Evolutionary conservation across 2,888 invertebrate species (phyloP), one percentile per base, ranked within the genome.

Genomic region (Autographa gamma): DNA sequence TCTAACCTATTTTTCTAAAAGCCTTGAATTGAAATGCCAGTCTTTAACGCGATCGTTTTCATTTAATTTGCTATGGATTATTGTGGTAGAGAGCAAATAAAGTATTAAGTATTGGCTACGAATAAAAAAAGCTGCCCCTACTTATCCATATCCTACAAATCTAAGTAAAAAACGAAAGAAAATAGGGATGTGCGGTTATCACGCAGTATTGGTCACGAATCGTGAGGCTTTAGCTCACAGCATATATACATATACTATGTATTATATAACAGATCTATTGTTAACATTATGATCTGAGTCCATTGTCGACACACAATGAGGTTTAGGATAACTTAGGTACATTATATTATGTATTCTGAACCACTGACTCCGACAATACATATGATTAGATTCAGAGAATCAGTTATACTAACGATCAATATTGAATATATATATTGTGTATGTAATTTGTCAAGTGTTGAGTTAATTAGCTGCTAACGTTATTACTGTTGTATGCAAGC

Each of bases 171-270:
- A 25, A 25, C 32, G 14, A 76, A 73, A 67, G 70, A 72, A 79
- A 71, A 72, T 69, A 60, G 52, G 63, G 43, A 88, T 89, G 89
- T 88, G 88, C 76, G 80, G 70, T 68, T 85, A 79, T 89, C 87
- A 89, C 89, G 88, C 83, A 76, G 83, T 84, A 88, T 86, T 87
- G 87, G 84, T 67, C 76, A 72, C 79, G 71, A 76, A 56, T 66
- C 65, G 34, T 52, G 60, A 61, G 63, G 69, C 61, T 69, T 73
- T 19, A 54, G 52, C 52, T 11, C 11, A 9, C 19, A 56, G 19
- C 25, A 19, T 18, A 13, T 54, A 65, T 69, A 58, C 73, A 68
- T 16, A 14, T 56, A 65, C 32, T 64, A 69, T 66, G 38, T 76
- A 60, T 34, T 73, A 77, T 63, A 59, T 74, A 80, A 62, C 52